phyloP scores from a whole-genome alignment of 2,888 invertebrate species.

The Scaptodrosophila latifasciaeformis region DNA sequence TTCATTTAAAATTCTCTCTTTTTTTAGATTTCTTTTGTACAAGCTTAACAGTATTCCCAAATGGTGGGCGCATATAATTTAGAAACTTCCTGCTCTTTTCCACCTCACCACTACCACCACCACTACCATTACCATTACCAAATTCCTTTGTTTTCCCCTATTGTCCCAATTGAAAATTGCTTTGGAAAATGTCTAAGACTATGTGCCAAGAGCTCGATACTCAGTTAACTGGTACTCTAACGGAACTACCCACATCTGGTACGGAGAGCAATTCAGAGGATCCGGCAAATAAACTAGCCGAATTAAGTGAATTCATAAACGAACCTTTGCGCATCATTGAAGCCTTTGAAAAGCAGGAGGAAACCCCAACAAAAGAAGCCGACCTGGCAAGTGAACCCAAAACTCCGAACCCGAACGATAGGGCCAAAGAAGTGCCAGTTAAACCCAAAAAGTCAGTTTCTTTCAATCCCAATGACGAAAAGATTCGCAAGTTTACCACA shows the following conservation, averaged over 20 bases:
- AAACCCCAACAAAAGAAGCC: conserved; percentile 1
- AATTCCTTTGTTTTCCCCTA: conserved; percentile 38
- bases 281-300: neutral
- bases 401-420: conserved; percentile 9
- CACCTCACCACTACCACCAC: no score
- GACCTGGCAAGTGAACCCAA: neutral
- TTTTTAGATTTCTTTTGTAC: conserved; percentile 32
- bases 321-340: conserved; percentile 44
- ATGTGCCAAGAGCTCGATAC: conserved; percentile 47
- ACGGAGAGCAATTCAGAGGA: neutral
- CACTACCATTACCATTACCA: no score
- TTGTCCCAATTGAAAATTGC: conserved; percentile 12
- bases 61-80: conserved; percentile 48
- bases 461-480: conserved; percentile 72
- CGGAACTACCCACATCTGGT: conserved; percentile 26
- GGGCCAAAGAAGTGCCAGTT: no score
- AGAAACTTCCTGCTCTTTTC: conserved; percentile 43
- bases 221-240: conserved; percentile 49
- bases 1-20: conserved; percentile 5
- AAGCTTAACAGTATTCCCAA: conserved; percentile 32
- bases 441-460: conserved; percentile 70
- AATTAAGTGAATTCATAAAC: conserved; percentile 12
- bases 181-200: conserved; percentile 61
- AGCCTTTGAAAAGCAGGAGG: conserved; percentile 24
- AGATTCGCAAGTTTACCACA: conserved; percentile 70